Evolutionary conservation across 2,113 vertebrate genomes (phyloP), one percentile per base, ranked within the genome.

Genomic region (Gopherus evgoodei): DNA sequence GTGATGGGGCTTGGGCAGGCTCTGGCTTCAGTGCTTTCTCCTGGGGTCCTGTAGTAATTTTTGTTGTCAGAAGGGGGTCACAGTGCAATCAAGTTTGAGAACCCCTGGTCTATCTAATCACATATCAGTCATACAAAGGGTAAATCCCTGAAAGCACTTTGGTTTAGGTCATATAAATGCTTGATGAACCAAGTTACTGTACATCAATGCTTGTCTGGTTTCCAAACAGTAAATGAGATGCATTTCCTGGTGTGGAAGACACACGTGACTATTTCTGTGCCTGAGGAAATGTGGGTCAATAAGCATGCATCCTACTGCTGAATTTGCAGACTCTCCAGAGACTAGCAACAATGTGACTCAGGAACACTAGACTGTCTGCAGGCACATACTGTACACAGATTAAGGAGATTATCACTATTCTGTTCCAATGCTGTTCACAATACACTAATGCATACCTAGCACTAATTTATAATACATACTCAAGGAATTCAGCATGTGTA

Each of bases 221-320:
- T 95, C 87, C 95, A 50, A 82, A 92, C 93, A 50, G 4, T 65
- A 87, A 76, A 82, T 6, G 96, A 92, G 90, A 56, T 1, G 87
- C 27, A 38, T 59, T 21, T 95, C 89, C 44, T 25, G n/a, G 62
- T 81, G n/a, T 80, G 35, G 86, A 92, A 85, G 78, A 90, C 25
- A 82, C 96, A 96, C 54, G 54, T 93, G 97, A 88, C n/a, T 3
- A 65, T 85, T 52, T 88, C 92, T 44, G 27, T 83, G 94, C 89
- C 95, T 1, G 44, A 79, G 83, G 94, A 94, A 96, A 98, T 95
- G 96, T 96, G 94, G 96, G 93, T 98, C 95, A 95, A 35, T n/a
- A 17, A 53, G 35, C 5, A 82, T 5, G 83, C 13, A 65, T 76
- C 83, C 90, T n/a, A 2, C 84, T 5, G 92, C 92, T 52, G 92